A percentile compares a stretch with the other conserved stretches of the same genome.
Evolutionary conservation across 2,888 invertebrate genomes (phyloP).

Genomic region (Latrodectus hesperus): DNA sequence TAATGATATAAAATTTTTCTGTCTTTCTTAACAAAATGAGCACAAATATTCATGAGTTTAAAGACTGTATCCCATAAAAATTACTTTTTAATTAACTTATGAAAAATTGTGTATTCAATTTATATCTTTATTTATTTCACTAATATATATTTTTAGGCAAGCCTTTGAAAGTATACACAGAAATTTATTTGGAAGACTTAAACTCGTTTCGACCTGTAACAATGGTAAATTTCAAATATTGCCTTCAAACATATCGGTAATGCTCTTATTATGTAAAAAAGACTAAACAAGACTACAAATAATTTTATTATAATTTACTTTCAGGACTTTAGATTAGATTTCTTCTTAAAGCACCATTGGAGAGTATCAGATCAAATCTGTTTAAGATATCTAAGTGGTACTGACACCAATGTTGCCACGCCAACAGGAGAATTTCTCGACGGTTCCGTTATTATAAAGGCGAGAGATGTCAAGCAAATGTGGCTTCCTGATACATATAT

Average conservation of each 20-base stretch:
- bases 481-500: slow-evolving; percentile 92
- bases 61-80: no score
- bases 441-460: slow-evolving; percentile 33
- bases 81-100: no score
- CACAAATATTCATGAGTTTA: no score
- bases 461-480: slow-evolving; percentile 77
- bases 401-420: background rate
- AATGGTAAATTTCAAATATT: slow-evolving; percentile 77
- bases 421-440: background rate
- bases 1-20: no score
- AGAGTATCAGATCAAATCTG: slow-evolving; percentile 85
- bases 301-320: background rate
- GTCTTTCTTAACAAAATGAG: no score
- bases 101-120: no score
- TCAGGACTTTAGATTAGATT: slow-evolving; percentile 82
- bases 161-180: slow-evolving; percentile 44
- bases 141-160: slow-evolving; percentile 8
- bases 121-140: no score
- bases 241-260: background rate
- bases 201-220: slow-evolving; percentile 91
- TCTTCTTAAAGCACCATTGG: slow-evolving; percentile 89
- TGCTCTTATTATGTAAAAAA: background rate
- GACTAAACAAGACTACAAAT: background rate
- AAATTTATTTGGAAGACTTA: slow-evolving; percentile 87
- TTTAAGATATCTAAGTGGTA: slow-evolving; percentile 83